These are phyloP conservation scores for Champsocephalus esox DNA, from an alignment of 2,797 vertebrate genomes.

Conservation along the genomic window DNA sequence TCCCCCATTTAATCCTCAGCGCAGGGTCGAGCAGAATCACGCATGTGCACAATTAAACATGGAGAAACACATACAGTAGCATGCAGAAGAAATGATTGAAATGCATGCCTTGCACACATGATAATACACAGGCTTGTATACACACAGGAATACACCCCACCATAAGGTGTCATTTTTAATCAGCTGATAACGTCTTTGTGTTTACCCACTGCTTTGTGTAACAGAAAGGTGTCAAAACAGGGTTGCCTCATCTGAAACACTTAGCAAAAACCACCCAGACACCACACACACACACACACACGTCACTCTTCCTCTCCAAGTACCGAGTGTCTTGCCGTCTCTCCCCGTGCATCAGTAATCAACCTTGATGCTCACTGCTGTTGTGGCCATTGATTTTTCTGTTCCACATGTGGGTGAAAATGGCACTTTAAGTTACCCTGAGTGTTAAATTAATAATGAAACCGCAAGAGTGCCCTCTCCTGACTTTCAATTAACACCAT, in stretches of 20 bases:
- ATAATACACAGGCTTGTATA: constrained; percentile 11
- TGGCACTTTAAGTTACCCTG: constrained; percentile 91
- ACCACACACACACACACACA: constrained; percentile 36
- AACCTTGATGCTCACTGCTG: constrained; percentile 88
- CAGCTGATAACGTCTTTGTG: constrained; percentile 61
- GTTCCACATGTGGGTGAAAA: constrained; percentile 90
- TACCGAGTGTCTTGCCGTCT: constrained; percentile 64
- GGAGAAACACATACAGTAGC: constrained; percentile 34
- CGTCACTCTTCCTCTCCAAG: constrained; percentile 70
- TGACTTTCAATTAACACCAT: constrained; percentile 89
- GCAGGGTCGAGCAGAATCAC: constrained; percentile 39
- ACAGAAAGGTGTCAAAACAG: constrained; percentile 72
- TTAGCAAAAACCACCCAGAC: constrained; percentile 68
- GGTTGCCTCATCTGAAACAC: constrained; percentile 62
- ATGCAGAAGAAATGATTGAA: constrained; percentile 8
- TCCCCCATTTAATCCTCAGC: constrained; percentile 78
- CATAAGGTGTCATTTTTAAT: constrained; percentile 74
- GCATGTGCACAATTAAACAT: constrained; percentile 55
- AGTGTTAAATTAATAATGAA: constrained; percentile 92
- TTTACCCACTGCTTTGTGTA: constrained; percentile 69
- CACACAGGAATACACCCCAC: constrained; percentile 21
- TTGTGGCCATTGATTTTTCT: constrained; percentile 90
- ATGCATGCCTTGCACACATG: not conserved
- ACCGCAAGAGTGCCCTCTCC: constrained; percentile 88
- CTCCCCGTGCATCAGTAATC: constrained; percentile 84